Evolutionary conservation across 2,113 vertebrate species (phyloP).

Genomic region (Eudyptes chrysolophus): DNA sequence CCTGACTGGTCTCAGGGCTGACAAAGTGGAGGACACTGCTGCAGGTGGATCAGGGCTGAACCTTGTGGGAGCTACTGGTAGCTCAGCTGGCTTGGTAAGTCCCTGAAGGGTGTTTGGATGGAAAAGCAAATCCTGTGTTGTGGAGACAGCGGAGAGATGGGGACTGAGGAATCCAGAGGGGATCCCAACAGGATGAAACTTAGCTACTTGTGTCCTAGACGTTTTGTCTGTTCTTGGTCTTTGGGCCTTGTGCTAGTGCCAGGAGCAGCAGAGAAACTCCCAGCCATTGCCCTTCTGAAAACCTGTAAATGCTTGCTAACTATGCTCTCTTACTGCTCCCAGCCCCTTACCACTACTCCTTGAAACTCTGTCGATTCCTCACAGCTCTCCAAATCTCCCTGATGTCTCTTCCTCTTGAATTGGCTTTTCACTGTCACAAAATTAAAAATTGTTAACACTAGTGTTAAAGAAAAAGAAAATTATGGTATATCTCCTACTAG

Average conservation of each 20-base stretch:
- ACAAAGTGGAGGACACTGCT: neutral
- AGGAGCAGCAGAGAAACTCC: neutral
- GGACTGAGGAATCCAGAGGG: neutral
- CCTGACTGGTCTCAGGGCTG: neutral
- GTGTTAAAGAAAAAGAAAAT: neutral
- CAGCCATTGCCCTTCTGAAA: neutral
- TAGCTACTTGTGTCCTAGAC: neutral
- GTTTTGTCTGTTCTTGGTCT: neutral
- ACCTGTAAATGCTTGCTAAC: neutral
- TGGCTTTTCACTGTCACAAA: neutral
- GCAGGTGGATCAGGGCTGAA: neutral
- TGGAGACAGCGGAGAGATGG: neutral
- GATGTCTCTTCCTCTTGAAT: neutral
- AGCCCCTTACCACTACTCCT: neutral
- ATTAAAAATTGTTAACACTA: neutral
- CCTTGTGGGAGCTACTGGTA: neutral
- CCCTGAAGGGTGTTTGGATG: neutral
- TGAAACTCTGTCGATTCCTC: neutral
- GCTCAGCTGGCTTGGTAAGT: neutral
- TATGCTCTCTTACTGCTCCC: neutral
- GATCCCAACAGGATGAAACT: neutral
- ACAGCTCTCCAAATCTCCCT: neutral
- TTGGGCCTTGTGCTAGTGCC: neutral
- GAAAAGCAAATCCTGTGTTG: neutral
- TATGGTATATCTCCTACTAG: neutral